A percentile compares a stretch with the other conserved stretches of the same genome.
Evolutionary conservation across 2,888 invertebrate genomes (phyloP).

Genomic region (Drosophila leonis): DNA sequence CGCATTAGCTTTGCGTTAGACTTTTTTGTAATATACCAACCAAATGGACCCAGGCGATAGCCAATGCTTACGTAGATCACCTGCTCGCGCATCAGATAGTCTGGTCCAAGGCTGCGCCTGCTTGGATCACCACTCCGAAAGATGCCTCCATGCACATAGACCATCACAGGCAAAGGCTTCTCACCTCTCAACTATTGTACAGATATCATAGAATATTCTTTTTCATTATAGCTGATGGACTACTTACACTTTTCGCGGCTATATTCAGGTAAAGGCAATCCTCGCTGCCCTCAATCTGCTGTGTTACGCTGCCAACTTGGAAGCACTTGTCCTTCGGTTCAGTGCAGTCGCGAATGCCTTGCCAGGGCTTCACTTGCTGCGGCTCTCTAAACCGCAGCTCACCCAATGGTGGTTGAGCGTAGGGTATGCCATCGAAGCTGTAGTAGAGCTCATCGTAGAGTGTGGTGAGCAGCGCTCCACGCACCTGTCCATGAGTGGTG

Average conservation of each 20-base stretch:
- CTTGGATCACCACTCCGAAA: constrained; percentile 68
- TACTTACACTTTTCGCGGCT: constrained; percentile 61
- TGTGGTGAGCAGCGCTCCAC: constrained; percentile 63
- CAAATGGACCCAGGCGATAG: constrained; percentile 85
- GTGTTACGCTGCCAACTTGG: constrained; percentile 61
- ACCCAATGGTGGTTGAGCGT: constrained; percentile 72
- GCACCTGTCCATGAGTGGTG: constrained; percentile 76
- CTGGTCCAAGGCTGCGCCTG: constrained; percentile 81
- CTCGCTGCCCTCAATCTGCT: constrained; percentile 71
- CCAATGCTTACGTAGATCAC: constrained; percentile 85
- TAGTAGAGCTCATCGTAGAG: constrained; percentile 75
- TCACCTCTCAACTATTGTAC: constrained; percentile 46
- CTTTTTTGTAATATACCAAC: too few species aligned
- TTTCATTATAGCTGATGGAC: too few species aligned
- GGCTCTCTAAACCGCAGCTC: constrained; percentile 80
- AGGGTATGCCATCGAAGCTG: constrained; percentile 80
- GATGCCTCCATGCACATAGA: constrained; percentile 69
- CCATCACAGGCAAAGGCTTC: constrained; percentile 67
- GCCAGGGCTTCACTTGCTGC: constrained; percentile 83
- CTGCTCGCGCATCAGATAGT: constrained; percentile 84
- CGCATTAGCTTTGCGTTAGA: too few species aligned
- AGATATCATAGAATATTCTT: background rate
- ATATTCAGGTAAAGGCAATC: constrained; percentile 80
- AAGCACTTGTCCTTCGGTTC: constrained; percentile 57
- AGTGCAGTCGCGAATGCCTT: constrained; percentile 68